Conservation (phyloP, 2,797 vertebrate species). For the Sarcophilus harrisii region DNA sequence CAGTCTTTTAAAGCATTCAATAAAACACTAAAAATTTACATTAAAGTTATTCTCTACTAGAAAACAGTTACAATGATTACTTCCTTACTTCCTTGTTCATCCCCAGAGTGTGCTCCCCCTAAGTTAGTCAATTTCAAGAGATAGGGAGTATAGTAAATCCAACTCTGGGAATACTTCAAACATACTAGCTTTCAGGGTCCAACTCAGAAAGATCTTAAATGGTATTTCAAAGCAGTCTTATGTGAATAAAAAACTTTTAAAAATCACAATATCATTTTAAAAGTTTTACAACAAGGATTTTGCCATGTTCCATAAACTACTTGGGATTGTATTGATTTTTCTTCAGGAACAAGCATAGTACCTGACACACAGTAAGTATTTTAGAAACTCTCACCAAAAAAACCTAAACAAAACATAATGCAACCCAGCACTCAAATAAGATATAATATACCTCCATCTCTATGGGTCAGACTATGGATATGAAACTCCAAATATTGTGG, state of each 20-base stretch:
- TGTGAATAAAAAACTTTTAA: neutral
- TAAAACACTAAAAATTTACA: neutral
- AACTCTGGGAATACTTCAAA: neutral
- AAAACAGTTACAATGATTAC: neutral
- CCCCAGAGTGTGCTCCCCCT: neutral
- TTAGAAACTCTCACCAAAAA: neutral
- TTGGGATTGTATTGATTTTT: neutral
- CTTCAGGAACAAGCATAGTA: neutral
- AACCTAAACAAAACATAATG: neutral
- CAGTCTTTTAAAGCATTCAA: neutral
- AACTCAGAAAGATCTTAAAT: neutral
- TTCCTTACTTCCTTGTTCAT: neutral
- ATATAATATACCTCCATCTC: neutral
- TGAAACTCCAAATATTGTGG: too few relatives aligned
- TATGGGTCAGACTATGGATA: neutral
- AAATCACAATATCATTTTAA: neutral
- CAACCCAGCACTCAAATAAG: neutral
- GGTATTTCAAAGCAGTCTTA: neutral
- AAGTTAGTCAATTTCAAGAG: neutral
- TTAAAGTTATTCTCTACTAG: neutral
- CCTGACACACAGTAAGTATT: neutral
- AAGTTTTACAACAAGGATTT: neutral
- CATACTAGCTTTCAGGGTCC: neutral
- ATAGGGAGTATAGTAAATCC: neutral
- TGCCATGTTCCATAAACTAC: neutral